Base-by-base conservation (phyloP, 2,888 invertebrate genomes). In the Cataglyphis rosenhaueri region DNA sequence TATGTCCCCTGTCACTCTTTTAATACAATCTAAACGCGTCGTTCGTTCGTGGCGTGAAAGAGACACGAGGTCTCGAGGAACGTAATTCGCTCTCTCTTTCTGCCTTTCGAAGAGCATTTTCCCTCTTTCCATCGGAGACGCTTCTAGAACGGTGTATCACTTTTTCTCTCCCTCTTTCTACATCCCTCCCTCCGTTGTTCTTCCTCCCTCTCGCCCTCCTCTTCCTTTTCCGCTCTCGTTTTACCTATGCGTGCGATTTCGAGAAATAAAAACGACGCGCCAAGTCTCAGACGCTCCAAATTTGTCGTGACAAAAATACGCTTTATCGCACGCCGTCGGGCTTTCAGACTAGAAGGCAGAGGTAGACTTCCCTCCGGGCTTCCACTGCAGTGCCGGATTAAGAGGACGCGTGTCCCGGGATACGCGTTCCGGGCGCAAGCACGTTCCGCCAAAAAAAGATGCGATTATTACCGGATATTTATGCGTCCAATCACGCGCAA, bases 271-370 rank as follows among this genome's bases (percentile, higher is more conserved):
- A 86, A 70, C 81, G 61, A 73, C 83, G 44, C 76, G 66, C 68
- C 76, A 66, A 52, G 82, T 44, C 75, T 83, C 84, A 81, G 81
- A 76, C 83, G 79, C 41, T 68, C 83, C 78, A 64, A 86, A 91
- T 88, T 89, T 84, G 87, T 84, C 88, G 89, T 44, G 89, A 89
- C 89, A 85, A 90, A 91, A 91, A 89, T 91, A 91, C 88, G 88
- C 88, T 88, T 90, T 89, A 89, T 91, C 86, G 83, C 86, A 85
- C 83, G 83, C 84, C 75, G 74, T 81, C 81, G 70, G 68, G 59
- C 48, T 29, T 3, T 57, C 70, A 52, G 76, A 78, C 79, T 35
- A 79, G 71, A 8, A 52, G 64, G 52, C 59, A 74, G 62, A 83
- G 68, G 52, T 85, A 64, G 73, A 84, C 73, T 68, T 59, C 25